Conservation (phyloP, 2,797 vertebrate genomes). For the Melanotaenia boesemani region DNA sequence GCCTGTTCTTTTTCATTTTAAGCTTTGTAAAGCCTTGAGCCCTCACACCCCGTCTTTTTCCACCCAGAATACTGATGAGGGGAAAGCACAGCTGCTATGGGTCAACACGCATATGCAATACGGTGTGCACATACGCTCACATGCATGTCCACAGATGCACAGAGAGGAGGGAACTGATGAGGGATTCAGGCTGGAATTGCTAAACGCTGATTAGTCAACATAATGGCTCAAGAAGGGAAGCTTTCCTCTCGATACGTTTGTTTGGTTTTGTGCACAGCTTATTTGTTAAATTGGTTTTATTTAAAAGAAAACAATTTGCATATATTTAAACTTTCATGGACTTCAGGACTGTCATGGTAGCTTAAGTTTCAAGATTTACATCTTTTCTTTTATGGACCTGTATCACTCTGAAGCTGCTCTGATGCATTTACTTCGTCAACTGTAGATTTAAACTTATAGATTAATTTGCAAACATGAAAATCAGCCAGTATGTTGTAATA, state of each 20-base stretch:
- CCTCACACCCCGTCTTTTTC: slow-evolving; percentile 27
- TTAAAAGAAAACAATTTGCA: slow-evolving; percentile 24
- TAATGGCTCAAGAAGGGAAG: slow-evolving; percentile 27
- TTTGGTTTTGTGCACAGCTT: slow-evolving; percentile 34
- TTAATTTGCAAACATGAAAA: neutral
- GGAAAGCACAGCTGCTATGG: slow-evolving; percentile 78
- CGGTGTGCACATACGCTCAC: slow-evolving; percentile 45
- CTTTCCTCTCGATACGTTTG: slow-evolving; percentile 30
- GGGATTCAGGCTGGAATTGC: slow-evolving; percentile 43
- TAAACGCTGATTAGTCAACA: slow-evolving; percentile 53
- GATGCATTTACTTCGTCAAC: neutral
- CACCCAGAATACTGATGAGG: slow-evolving; percentile 78
- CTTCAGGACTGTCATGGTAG: neutral
- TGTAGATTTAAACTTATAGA: neutral
- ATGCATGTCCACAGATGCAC: slow-evolving; percentile 50
- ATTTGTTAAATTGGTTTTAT: slow-evolving; percentile 34
- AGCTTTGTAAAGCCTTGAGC: slow-evolving; percentile 57
- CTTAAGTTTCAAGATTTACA: neutral
- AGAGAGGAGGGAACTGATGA: slow-evolving; percentile 44
- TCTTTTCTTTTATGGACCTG: neutral
- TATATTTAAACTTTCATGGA: neutral
- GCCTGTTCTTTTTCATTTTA: slow-evolving; percentile 74
- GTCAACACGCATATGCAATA: slow-evolving; percentile 59
- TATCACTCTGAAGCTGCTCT: neutral
- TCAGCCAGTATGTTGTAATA: neutral